A percentile compares a stretch with the other conserved stretches of the same genome.
Evolutionary conservation across 2,797 vertebrate species (phyloP).

Genomic region (Ptychadena robeensis): DNA sequence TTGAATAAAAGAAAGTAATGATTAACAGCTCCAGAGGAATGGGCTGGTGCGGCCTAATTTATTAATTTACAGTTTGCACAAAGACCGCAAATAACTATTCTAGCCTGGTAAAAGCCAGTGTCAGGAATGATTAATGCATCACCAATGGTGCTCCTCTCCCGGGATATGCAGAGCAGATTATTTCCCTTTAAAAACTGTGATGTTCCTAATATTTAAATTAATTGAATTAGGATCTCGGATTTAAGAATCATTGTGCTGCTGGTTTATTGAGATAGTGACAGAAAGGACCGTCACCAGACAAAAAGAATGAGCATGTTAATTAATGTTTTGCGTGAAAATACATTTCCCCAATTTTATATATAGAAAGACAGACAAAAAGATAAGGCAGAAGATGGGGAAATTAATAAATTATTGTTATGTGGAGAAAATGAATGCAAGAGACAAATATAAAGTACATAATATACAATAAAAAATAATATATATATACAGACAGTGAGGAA

Average conservation of each 20-base stretch:
- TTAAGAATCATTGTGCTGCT: constrained; percentile 1
- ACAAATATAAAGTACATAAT: too few relatives aligned
- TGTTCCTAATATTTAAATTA: constrained; percentile 3
- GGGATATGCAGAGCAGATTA: constrained; percentile 1
- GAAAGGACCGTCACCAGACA: neutral
- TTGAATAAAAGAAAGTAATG: constrained; percentile 3
- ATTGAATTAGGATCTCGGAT: neutral
- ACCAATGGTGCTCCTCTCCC: neutral
- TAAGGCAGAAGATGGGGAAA: neutral
- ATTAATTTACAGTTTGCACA: constrained; percentile 18
- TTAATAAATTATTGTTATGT: neutral
- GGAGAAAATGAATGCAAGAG: neutral
- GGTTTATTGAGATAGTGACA: neutral
- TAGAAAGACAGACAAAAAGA: neutral
- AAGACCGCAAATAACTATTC: neutral
- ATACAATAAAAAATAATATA: too few relatives aligned
- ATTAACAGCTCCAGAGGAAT: neutral
- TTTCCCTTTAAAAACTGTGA: constrained; percentile 10
- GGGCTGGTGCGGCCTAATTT: neutral
- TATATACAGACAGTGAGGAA: too few relatives aligned
- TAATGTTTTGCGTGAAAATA: neutral
- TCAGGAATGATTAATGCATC: constrained; percentile 24
- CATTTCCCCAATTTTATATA: neutral
- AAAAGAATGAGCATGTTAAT: neutral
- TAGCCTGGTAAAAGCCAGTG: neutral